Conservation (phyloP, 2,113 vertebrate genomes). For the Panthera tigris region DNA sequence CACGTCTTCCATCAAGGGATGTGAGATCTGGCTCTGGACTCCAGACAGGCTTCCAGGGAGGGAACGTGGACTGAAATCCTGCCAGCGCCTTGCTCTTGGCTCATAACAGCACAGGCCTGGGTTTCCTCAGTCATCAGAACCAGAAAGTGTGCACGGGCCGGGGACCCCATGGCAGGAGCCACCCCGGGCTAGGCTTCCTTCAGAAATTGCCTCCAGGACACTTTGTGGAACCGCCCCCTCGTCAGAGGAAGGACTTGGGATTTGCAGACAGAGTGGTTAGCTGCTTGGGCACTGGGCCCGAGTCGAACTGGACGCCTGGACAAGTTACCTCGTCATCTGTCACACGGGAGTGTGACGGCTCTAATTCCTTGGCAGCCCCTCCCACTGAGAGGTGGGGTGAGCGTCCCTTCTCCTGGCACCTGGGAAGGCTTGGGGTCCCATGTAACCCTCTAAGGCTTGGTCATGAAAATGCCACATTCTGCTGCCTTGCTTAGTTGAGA, state of each 20-base stretch:
- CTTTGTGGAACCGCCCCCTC: neutral
- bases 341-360: neutral
- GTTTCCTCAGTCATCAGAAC: neutral
- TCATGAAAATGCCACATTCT: accelerated
- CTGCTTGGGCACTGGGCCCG: neutral
- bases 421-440: neutral
- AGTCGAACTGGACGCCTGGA: neutral
- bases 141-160: no score
- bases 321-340: neutral
- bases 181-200: neutral
- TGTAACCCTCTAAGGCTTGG: neutral
- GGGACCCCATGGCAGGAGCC: no score
- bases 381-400: neutral
- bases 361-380: neutral
- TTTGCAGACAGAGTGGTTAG: accelerated
- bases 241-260: neutral
- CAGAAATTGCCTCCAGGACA: accelerated
- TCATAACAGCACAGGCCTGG: no score
- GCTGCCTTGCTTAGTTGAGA: neutral
- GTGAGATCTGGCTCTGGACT: neutral
- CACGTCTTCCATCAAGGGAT: accelerated
- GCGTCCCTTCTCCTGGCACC: neutral
- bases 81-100: no score
- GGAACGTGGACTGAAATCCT: neutral
- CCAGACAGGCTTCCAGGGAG: neutral